Evolutionary conservation across 2,797 vertebrate genomes (phyloP).

Genomic region (Silurus aristotelis): DNA sequence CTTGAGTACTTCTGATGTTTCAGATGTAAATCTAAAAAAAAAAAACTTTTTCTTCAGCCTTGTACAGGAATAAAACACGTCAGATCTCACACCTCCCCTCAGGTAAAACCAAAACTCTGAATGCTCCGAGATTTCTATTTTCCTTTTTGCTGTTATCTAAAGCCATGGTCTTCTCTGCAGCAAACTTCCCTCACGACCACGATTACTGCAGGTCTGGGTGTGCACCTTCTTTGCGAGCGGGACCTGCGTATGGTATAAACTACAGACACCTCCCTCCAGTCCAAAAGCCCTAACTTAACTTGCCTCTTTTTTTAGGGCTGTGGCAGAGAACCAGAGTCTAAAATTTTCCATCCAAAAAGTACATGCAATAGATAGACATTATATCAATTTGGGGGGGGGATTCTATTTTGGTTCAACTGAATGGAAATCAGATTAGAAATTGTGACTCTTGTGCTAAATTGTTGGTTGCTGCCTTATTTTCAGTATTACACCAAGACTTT

Average conservation of each 20-base stretch:
- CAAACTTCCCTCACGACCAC: constrained; percentile 79
- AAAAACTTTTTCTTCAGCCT: constrained; percentile 24
- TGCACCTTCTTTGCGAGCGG: constrained; percentile 74
- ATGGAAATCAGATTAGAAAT: no score
- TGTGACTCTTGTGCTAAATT: no score
- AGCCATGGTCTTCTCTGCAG: constrained; percentile 80
- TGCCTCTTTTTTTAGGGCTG: constrained; percentile 34
- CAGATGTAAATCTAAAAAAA: constrained; percentile 17
- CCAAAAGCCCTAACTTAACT: constrained; percentile 44
- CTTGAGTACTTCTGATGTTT: constrained; percentile 25
- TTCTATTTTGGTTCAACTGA: no score
- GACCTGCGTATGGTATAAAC: constrained; percentile 78
- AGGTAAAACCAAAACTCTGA: constrained; percentile 39
- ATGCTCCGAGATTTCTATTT: constrained; percentile 43
- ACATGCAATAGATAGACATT: no score
- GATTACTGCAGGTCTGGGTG: constrained; percentile 77
- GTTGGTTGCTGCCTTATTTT: no score
- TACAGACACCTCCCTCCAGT: constrained; percentile 38
- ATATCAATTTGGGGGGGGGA: no score
- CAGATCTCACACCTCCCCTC: constrained; percentile 25
- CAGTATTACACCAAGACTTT: no score
- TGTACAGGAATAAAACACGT: constrained; percentile 28
- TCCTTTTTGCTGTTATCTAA: constrained; percentile 67
- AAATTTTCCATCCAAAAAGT: no score
- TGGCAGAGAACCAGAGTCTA: constrained; percentile 35